phyloP scores from a whole-genome alignment of 2,888 invertebrate species.

The Agrotis clavis region DNA sequence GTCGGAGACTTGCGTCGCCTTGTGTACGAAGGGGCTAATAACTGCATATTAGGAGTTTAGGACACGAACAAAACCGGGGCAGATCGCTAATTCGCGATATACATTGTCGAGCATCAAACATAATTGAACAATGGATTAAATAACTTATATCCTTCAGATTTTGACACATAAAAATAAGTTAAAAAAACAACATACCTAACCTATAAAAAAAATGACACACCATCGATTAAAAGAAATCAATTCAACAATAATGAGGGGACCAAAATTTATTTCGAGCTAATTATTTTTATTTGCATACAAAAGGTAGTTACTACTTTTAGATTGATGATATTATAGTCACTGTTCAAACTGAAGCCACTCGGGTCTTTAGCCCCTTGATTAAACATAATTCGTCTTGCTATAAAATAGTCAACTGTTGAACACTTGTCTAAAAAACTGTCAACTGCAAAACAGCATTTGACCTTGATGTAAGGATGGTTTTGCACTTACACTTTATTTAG shows the following conservation, averaged over 20 bases:
- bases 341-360: background rate
- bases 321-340: background rate
- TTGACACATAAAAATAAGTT: background rate
- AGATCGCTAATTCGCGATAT: background rate
- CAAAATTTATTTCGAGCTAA: background rate
- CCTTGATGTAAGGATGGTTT: too few relatives aligned
- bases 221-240: constrained; percentile 9
- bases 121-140: background rate
- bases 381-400: background rate
- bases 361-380: constrained; percentile 13
- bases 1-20: too few relatives aligned
- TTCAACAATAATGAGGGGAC: background rate
- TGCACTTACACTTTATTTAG: too few relatives aligned
- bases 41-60: too few relatives aligned
- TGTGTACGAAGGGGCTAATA: too few relatives aligned
- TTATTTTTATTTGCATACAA: constrained; percentile 43
- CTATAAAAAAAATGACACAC: background rate
- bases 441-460: too few relatives aligned
- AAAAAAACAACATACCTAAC: background rate
- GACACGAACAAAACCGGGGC: too few relatives aligned
- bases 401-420: too few relatives aligned
- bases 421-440: too few relatives aligned
- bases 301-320: background rate
- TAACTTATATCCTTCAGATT: background rate
- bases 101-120: background rate